Evolutionary conservation across 2,113 vertebrate genomes (phyloP).

Genomic region (Austrofundulus limnaeus): DNA sequence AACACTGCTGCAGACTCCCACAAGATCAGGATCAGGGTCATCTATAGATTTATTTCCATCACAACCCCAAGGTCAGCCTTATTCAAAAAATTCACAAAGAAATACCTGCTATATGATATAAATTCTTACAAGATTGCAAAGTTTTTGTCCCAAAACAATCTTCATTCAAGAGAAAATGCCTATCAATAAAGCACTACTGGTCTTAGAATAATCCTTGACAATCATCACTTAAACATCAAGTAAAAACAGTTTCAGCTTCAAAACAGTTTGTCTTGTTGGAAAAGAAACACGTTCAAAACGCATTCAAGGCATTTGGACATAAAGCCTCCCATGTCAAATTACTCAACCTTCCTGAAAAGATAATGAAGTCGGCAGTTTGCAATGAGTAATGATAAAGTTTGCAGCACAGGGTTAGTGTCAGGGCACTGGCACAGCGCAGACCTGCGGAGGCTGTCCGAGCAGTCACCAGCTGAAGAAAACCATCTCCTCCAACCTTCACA

Average conservation of each 20-base stretch:
- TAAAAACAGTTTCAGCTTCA: conserved; percentile 28
- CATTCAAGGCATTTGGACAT: conserved; percentile 36
- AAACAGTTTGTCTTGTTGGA: conserved; percentile 23
- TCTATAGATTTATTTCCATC: conserved; percentile 57
- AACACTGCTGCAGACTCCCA: conserved; percentile 56
- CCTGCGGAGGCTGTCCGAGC: conserved; percentile 30
- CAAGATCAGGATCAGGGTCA: conserved; percentile 62
- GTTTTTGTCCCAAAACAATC: conserved; percentile 32
- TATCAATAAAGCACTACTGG: conserved; percentile 20
- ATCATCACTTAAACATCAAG: conserved; percentile 19
- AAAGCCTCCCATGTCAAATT: conserved; percentile 30
- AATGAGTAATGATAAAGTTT: conserved; percentile 33
- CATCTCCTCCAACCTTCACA: conserved; percentile 60
- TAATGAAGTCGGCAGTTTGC: conserved; percentile 41
- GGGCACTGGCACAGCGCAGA: conserved; percentile 29
- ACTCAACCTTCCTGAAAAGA: conserved; percentile 37
- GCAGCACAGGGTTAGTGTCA: conserved; percentile 32
- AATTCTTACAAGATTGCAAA: conserved; percentile 43
- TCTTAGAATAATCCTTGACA: conserved; percentile 25
- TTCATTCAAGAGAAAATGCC: conserved; percentile 33
- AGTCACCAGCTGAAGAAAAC: conserved; percentile 60
- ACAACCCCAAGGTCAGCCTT: conserved; percentile 54
- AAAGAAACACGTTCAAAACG: conserved; percentile 22
- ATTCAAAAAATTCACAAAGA: conserved; percentile 40
- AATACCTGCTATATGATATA: conserved; percentile 11